Percentiles rank a stretch among this genome's conserved stretches.
phyloP scores from a whole-genome alignment of 2,113 vertebrate species.

The Odobenus rosmarus region DNA sequence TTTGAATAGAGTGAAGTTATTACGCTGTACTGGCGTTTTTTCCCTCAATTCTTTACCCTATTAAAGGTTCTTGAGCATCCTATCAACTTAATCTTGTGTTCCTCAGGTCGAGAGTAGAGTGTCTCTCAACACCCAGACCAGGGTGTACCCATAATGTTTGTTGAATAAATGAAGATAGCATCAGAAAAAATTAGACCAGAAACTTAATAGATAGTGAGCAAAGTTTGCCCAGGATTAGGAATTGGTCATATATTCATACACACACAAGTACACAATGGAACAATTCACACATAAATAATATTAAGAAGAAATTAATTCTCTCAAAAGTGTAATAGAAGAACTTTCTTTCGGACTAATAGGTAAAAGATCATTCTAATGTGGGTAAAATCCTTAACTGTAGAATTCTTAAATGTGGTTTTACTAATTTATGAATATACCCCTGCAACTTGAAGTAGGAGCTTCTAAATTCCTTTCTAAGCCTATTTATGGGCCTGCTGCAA shows the following conservation, averaged over 20 bases:
- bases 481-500: neutral
- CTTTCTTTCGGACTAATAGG: neutral
- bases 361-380: neutral
- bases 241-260: neutral
- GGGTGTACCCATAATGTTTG: neutral
- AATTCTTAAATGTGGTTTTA: neutral
- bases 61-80: neutral
- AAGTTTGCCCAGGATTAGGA: neutral
- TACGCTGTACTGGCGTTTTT: neutral
- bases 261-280: neutral
- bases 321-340: neutral
- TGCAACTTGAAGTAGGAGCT: neutral
- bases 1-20: neutral
- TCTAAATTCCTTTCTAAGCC: neutral
- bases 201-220: neutral
- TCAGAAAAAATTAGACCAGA: neutral
- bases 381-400: neutral
- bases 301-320: neutral
- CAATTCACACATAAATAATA: neutral
- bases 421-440: neutral
- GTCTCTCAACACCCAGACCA: neutral
- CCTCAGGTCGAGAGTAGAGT: neutral
- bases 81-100: neutral
- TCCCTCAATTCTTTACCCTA: neutral
- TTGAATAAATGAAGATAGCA: neutral